Evolutionary conservation across 2,113 vertebrate species (phyloP).

Genomic region (Anser cygnoides): DNA sequence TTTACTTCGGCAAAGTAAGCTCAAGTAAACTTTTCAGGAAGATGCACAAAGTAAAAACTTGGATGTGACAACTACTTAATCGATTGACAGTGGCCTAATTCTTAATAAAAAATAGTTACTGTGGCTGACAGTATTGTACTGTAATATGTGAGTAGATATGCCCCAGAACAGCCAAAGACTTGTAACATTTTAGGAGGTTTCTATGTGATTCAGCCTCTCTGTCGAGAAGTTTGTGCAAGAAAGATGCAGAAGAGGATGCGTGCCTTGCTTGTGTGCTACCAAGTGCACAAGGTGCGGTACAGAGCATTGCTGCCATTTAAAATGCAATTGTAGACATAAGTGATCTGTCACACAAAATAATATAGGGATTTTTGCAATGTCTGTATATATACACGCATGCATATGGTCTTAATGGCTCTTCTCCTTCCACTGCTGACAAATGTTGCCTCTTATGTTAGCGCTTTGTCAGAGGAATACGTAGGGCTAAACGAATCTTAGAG

Average conservation of each 20-base stretch:
- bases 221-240: not conserved
- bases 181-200: not conserved
- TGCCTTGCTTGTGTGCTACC: not conserved
- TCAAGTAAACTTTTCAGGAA: no score
- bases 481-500: conserved; percentile 3
- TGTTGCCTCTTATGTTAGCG: not conserved
- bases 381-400: not conserved
- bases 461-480: not conserved
- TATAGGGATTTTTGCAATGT: not conserved
- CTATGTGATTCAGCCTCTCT: not conserved
- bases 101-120: not conserved
- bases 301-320: not conserved
- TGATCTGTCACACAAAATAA: not conserved
- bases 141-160: not conserved
- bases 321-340: not conserved
- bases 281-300: not conserved
- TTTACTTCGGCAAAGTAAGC: no score
- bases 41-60: not conserved
- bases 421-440: not conserved
- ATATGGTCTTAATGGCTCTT: not conserved
- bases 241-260: not conserved
- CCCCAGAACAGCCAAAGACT: not conserved
- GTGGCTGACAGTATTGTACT: not conserved
- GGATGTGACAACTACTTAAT: not conserved
- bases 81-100: not conserved